Conservation (phyloP, 2,113 vertebrate species). For the Euleptes europaea region DNA sequence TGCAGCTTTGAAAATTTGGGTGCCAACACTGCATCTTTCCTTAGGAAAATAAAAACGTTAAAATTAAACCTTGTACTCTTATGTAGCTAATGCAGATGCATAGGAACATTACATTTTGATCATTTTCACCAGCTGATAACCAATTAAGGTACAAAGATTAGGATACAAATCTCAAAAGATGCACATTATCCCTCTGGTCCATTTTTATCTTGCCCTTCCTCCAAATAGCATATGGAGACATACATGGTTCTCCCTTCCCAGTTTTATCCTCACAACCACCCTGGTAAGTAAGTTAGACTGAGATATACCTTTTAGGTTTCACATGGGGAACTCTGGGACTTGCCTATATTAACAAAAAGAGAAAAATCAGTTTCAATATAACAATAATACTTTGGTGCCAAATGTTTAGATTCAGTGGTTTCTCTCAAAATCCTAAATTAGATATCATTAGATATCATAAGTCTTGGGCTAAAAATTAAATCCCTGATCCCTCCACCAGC, state of each 20-base stretch:
- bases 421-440: not conserved
- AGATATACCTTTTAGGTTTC: conserved; percentile 26
- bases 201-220: too few relatives aligned
- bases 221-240: too few relatives aligned
- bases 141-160: not conserved
- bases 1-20: conserved; percentile 32
- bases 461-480: not conserved
- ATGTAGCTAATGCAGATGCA: not conserved
- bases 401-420: not conserved
- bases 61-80: not conserved
- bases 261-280: too few relatives aligned
- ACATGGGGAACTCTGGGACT: rapidly evolving
- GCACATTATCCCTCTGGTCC: not conserved
- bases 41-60: conserved; percentile 7
- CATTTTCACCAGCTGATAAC: not conserved
- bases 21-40: conserved; percentile 41
- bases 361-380: not conserved
- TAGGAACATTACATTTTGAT: not conserved
- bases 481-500: not conserved
- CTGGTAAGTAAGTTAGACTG: too few relatives aligned
- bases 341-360: conserved; percentile 32
- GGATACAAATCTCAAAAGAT: not conserved
- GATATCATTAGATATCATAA: not conserved
- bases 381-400: not conserved
- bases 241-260: too few relatives aligned